phyloP scores from a whole-genome alignment of 2,113 vertebrate genomes.

The Notiomystis cincta region DNA sequence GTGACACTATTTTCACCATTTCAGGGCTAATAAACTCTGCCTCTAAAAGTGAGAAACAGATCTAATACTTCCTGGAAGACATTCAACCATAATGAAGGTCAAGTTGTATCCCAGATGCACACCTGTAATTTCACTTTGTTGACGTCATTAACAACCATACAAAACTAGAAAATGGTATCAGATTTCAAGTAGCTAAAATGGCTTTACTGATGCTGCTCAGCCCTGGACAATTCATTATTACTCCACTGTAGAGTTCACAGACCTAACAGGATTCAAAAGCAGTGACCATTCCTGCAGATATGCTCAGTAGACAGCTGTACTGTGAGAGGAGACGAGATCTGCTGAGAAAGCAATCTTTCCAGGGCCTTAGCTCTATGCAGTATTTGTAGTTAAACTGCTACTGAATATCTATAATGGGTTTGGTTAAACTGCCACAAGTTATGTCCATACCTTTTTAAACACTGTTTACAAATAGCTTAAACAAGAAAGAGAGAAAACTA shows the following conservation, averaged over 20 bases:
- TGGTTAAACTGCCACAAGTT: not conserved
- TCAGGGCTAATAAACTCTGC: not conserved
- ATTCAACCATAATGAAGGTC: not conserved
- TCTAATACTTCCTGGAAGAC: not conserved
- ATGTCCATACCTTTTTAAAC: not conserved
- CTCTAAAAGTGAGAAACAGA: not conserved
- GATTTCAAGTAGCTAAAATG: not conserved
- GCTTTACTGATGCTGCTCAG: not conserved
- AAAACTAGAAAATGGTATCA: not conserved
- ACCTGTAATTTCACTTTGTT: not conserved
- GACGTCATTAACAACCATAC: not conserved
- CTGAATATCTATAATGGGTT: not conserved
- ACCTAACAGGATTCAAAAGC: not conserved
- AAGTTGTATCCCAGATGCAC: not conserved
- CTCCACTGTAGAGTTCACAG: not conserved
- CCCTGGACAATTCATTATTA: not conserved
- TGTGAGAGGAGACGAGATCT: not conserved
- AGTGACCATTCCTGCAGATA: not conserved
- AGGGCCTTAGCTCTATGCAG: not conserved
- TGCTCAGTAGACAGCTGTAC: not conserved
- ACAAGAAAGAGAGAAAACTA: not conserved
- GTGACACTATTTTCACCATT: not conserved
- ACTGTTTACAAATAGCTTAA: not conserved
- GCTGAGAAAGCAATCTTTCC: not conserved
- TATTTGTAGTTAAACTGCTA: not conserved